Base-by-base conservation (phyloP, 2,113 vertebrate genomes). In the Chaetops frenatus region DNA sequence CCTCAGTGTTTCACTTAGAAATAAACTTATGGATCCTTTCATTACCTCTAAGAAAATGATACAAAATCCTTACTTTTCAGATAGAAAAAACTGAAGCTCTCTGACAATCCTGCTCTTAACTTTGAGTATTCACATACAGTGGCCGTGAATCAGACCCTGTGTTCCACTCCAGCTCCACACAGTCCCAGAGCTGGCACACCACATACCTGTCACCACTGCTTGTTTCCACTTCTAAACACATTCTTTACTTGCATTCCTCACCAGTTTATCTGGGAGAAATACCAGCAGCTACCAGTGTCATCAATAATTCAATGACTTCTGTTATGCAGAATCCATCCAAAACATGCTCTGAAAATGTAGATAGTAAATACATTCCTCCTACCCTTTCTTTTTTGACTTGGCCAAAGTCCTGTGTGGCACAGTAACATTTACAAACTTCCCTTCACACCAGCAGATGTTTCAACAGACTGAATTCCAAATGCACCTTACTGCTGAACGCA, bases 351-450 rank as follows among this genome's bases (percentile, higher is more conserved):
- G 40, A 56, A n/a, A 83, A 42, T 0, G 1, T 1, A 88, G 28
- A 33, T 0, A 25, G 6, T 15, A 54, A 67, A 86, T 4, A 36
- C 7, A 58, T n/a, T 14, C 65, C 22, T 40, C 15, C 48, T 7
- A 10, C 19, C 8, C 20, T 36, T 57, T 23, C 0, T 0, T 21
- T 81, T 72, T 42, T 3, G 1, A 36, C 36, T 35, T 76, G 48
- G 35, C 53, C 36, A 1, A 60, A 51, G 36, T 27, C 27, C 35
- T 42, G 29, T 4, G 2, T 19, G 54, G 76, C 70, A 62, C 44
- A 69, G 25, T 15, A 86, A 58, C 29, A 70, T 44, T 73, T 44
- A 47, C 15, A 72, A 58, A 48, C 64, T 64, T 64, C 53, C 27
- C 67, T 28, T 81, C 31, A 48, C 16, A 33, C 3, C 28, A 53